Conservation (phyloP, 2,888 invertebrate genomes). For the Shargacucullia verbasci region DNA sequence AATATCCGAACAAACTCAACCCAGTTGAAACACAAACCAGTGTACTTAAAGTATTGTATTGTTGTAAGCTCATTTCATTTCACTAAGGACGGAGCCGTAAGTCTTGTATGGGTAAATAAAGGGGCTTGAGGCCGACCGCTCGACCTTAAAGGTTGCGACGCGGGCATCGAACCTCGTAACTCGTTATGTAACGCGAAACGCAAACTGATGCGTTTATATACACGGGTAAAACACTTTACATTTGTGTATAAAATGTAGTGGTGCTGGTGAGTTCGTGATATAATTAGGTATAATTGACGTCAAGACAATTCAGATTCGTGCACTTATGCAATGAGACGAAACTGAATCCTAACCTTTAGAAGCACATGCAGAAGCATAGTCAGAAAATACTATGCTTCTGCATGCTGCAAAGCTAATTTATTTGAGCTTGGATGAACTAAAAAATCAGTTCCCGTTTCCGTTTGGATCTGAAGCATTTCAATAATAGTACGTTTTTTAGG, state of each 20-base stretch:
- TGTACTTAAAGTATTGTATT: constrained; percentile 18
- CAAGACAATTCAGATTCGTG: no score
- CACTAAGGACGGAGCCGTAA: constrained; percentile 54
- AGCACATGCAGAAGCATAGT: no score
- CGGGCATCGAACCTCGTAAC: constrained; percentile 79
- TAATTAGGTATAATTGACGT: no score
- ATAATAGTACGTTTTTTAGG: no score
- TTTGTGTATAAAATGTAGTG: constrained; percentile 10
- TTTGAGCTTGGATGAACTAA: no score
- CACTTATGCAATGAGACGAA: no score
- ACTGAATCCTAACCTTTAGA: no score
- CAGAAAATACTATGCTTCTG: no score
- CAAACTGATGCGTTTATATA: constrained; percentile 67
- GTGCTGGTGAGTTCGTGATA: no score
- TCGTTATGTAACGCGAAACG: constrained; percentile 80
- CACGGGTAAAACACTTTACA: constrained; percentile 30
- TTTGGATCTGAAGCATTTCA: no score
- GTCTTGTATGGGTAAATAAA: constrained; percentile 71
- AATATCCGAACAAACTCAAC: background rate
- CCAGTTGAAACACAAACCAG: constrained; percentile 12
- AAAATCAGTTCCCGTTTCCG: no score
- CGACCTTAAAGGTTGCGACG: constrained; percentile 85
- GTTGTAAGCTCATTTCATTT: constrained; percentile 54
- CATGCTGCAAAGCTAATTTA: no score
- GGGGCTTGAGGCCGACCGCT: constrained; percentile 72